Percentiles rank a stretch among this genome's conserved stretches.
Conservation (phyloP, 2,113 vertebrate genomes). For the Bothrops jararaca region DNA sequence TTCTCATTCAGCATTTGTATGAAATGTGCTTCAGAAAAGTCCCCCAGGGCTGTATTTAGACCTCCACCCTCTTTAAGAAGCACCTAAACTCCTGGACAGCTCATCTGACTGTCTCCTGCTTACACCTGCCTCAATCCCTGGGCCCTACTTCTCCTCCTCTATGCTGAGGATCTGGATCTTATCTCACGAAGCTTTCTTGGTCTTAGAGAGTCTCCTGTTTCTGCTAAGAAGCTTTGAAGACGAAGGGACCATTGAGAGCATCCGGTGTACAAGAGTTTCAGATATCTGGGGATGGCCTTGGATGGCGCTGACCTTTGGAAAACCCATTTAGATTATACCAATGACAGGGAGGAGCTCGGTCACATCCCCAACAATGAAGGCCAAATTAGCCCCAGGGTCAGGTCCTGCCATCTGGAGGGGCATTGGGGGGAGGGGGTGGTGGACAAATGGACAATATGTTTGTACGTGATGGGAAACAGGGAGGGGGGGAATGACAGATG, state of each 20-base stretch:
- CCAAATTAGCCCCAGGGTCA: too few species aligned
- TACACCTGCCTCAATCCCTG: not conserved
- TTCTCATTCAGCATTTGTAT: not conserved
- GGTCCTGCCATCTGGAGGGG: too few species aligned
- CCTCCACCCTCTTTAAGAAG: not conserved
- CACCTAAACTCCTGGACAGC: not conserved
- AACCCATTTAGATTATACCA: not conserved
- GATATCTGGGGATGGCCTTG: not conserved
- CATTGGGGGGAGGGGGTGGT: too few species aligned
- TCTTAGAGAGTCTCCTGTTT: not conserved
- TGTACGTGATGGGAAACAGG: too few species aligned
- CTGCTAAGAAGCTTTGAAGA: not conserved
- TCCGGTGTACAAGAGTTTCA: not conserved
- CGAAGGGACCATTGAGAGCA: not conserved
- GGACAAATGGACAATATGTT: too few species aligned
- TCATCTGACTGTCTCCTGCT: not conserved
- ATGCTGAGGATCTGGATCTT: not conserved
- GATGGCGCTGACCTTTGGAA: not conserved
- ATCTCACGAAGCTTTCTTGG: not conserved
- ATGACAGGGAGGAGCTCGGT: too few species aligned
- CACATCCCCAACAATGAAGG: too few species aligned
- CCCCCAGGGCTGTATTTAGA: not conserved
- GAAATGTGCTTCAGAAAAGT: not conserved
- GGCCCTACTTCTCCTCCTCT: not conserved
- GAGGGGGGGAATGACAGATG: too few species aligned